Evolutionary conservation across 2,113 vertebrate genomes (phyloP).

Genomic region (Oncorhynchus nerka): DNA sequence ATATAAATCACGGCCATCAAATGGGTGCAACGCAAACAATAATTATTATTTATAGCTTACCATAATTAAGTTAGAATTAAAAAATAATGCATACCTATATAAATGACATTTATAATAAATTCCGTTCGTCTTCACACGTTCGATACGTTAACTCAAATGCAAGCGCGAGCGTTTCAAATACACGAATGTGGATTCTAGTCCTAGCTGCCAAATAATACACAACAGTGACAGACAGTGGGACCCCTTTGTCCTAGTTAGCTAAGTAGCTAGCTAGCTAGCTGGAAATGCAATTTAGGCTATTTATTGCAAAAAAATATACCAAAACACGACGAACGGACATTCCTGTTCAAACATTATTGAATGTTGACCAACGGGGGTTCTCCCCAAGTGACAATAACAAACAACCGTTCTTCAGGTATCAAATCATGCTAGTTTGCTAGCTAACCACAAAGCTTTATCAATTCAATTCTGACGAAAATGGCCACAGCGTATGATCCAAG

Average conservation of each 20-base stretch:
- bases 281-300: conserved; percentile 4
- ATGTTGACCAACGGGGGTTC: neutral
- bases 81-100: too few species aligned
- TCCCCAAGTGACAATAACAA: neutral
- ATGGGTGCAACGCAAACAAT: too few species aligned
- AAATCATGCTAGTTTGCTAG: neutral
- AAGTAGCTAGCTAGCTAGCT: conserved; percentile 51
- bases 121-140: too few species aligned
- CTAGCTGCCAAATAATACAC: neutral
- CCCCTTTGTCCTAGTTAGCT: conserved; percentile 67
- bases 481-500: conserved; percentile 61
- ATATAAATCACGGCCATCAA: too few species aligned
- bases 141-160: too few species aligned
- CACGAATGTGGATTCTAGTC: too few species aligned
- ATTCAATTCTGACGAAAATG: conserved; percentile 47
- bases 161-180: too few species aligned
- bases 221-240: conserved; percentile 27
- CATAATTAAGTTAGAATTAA: too few species aligned
- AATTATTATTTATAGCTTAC: too few species aligned
- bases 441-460: neutral
- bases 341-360: neutral
- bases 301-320: neutral
- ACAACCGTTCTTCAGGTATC: neutral
- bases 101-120: too few species aligned
- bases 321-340: neutral